Percentiles rank a stretch among this genome's conserved stretches.
Conservation (phyloP, 2,888 invertebrate genomes). For the Panzeria rudis region DNA sequence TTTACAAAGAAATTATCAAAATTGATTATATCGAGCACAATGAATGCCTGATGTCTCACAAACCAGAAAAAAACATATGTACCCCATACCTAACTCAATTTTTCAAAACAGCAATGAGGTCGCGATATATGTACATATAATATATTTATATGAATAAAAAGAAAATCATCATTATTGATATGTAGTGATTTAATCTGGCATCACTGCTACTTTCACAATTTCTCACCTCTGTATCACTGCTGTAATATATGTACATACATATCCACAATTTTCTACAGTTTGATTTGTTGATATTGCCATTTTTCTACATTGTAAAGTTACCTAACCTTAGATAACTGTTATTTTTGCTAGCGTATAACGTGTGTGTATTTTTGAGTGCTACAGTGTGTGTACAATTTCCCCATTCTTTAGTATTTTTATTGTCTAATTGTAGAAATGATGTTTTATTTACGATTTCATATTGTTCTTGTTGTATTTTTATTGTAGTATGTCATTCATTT, state of each 20-base stretch:
- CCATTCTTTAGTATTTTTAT: slow-evolving; percentile 32
- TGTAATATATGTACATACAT: slow-evolving; percentile 45
- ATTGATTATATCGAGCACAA: too few species aligned
- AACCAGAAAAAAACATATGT: too few species aligned
- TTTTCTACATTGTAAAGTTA: slow-evolving; percentile 58
- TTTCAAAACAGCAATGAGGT: too few species aligned
- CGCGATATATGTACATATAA: too few species aligned
- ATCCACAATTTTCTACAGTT: slow-evolving; percentile 32
- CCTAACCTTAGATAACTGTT: slow-evolving; percentile 66
- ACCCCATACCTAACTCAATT: too few species aligned
- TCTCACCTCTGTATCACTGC: slow-evolving; percentile 16
- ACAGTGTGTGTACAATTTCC: slow-evolving; percentile 19
- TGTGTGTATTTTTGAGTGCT: neutral
- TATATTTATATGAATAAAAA: too few species aligned
- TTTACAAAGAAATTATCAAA: too few species aligned
- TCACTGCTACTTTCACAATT: slow-evolving; percentile 29
- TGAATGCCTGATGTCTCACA: too few species aligned
- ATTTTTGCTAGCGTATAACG: neutral
- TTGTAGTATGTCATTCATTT: slow-evolving; percentile 35
- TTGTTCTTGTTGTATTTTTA: slow-evolving; percentile 10
- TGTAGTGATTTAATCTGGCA: slow-evolving; percentile 10
- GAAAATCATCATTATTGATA: too few species aligned
- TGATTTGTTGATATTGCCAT: slow-evolving; percentile 63
- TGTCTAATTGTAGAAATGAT: slow-evolving; percentile 46
- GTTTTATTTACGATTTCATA: slow-evolving; percentile 4